These are phyloP conservation scores for Syrmaticus mikado DNA, from an alignment of 2,113 vertebrate genomes.

Conservation along the genomic window DNA sequence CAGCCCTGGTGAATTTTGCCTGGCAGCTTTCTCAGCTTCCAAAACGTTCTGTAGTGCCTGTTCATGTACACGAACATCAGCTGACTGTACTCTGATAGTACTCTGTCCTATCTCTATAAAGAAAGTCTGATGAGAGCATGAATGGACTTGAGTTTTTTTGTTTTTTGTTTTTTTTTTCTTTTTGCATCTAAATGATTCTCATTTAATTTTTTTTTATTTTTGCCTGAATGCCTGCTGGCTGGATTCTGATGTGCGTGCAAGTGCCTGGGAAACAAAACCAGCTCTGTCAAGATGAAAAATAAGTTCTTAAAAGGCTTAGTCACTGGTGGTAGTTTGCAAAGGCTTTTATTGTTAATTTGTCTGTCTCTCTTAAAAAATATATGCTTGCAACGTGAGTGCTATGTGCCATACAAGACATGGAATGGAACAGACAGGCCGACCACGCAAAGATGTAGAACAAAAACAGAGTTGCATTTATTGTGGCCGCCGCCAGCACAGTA, in stretches of 20 bases:
- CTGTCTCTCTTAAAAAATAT: neutral
- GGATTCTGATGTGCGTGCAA: neutral
- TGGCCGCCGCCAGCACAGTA: neutral
- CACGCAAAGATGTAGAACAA: neutral
- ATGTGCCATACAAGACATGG: neutral
- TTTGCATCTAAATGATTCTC: neutral
- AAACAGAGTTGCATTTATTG: neutral
- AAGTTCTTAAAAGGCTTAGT: neutral
- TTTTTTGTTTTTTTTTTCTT: neutral
- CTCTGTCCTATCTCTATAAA: neutral
- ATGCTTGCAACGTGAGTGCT: neutral
- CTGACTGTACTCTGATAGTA: neutral
- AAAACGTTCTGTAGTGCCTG: neutral
- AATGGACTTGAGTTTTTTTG: fast-evolving
- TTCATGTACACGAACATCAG: neutral
- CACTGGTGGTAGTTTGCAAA: neutral
- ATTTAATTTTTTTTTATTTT: neutral
- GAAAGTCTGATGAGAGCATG: neutral
- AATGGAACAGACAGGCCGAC: neutral
- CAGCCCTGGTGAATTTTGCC: neutral
- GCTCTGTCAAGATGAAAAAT: neutral
- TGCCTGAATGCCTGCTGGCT: neutral
- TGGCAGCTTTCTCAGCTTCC: neutral
- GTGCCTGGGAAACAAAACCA: neutral
- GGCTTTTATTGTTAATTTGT: neutral